phyloP scores from a whole-genome alignment of 2,113 vertebrate genomes.

The Cromileptes altivelis region DNA sequence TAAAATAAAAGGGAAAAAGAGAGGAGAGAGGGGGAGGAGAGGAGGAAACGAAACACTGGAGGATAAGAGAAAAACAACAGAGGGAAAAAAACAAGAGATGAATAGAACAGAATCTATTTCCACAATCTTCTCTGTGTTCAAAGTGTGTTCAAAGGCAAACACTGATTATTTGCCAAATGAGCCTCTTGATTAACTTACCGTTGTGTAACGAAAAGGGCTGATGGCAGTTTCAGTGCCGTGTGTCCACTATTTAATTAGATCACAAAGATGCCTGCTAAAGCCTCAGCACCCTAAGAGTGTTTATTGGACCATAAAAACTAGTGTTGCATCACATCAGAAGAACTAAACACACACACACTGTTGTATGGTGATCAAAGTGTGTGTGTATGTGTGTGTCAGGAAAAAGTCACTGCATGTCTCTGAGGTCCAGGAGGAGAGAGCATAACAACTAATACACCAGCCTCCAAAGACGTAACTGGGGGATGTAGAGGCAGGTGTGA shows the following conservation, averaged over 20 bases:
- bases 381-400: constrained; percentile 14
- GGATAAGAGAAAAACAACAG: not conserved
- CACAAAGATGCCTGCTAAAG: constrained; percentile 68
- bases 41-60: not conserved
- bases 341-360: constrained; percentile 30
- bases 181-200: constrained; percentile 71
- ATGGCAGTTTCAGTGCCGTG: constrained; percentile 65
- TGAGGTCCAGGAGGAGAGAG: constrained; percentile 47
- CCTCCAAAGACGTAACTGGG: constrained; percentile 48
- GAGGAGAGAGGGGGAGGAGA: not conserved
- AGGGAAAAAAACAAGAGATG: not conserved
- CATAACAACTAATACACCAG: constrained; percentile 21
- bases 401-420: constrained; percentile 45
- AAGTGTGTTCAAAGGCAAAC: constrained; percentile 54
- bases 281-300: constrained; percentile 60
- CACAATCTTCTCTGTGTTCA: constrained; percentile 34
- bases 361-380: constrained; percentile 48
- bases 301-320: constrained; percentile 71
- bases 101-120: constrained; percentile 17
- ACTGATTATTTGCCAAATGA: constrained; percentile 64
- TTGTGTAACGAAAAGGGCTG: constrained; percentile 72
- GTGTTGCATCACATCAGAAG: constrained; percentile 70
- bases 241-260: constrained; percentile 78
- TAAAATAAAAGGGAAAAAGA: not conserved
- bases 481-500: constrained; percentile 49